Percentiles rank a stretch among this genome's conserved stretches.
Conservation (phyloP, 2,888 invertebrate species). For the Trichogramma evanescens region DNA sequence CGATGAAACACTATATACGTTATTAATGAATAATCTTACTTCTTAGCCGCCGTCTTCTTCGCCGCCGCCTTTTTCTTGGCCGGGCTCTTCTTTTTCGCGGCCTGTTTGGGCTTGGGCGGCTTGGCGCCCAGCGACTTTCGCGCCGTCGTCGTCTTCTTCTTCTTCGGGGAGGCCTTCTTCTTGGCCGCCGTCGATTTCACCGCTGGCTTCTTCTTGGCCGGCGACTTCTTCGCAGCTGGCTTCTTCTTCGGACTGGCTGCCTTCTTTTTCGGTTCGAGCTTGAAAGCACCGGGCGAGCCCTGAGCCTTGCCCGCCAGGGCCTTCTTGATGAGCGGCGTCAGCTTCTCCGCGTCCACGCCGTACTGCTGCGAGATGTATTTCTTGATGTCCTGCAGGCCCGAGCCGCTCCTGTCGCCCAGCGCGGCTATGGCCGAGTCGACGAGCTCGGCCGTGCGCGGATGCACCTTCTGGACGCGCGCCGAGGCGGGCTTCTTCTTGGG, state of each 20-base stretch:
- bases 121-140: slow-evolving; percentile 6
- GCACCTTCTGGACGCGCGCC: slow-evolving; percentile 42
- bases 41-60: not conserved
- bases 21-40: not conserved
- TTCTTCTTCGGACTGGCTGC: not conserved
- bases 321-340: slow-evolving; percentile 55
- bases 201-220: not conserved
- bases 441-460: slow-evolving; percentile 53
- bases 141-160: not conserved
- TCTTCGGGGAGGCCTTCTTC: slow-evolving; percentile 6
- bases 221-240: not conserved
- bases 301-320: slow-evolving; percentile 54
- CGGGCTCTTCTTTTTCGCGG: not conserved
- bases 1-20: too few relatives aligned
- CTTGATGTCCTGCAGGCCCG: slow-evolving; percentile 55
- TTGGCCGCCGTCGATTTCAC: not conserved
- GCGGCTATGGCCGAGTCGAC: slow-evolving; percentile 53
- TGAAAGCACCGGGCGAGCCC: slow-evolving; percentile 51
- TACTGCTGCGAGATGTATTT: slow-evolving; percentile 57
- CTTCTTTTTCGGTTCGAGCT: slow-evolving; percentile 30
- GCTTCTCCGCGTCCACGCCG: slow-evolving; percentile 54
- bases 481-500: slow-evolving; percentile 35
- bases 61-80: not conserved
- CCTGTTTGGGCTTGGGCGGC: slow-evolving; percentile 9
- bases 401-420: slow-evolving; percentile 55